A percentile compares a stretch with the other conserved stretches of the same genome.
Conservation (phyloP, 2,113 vertebrate genomes). For the Lophotis ruficrista region DNA sequence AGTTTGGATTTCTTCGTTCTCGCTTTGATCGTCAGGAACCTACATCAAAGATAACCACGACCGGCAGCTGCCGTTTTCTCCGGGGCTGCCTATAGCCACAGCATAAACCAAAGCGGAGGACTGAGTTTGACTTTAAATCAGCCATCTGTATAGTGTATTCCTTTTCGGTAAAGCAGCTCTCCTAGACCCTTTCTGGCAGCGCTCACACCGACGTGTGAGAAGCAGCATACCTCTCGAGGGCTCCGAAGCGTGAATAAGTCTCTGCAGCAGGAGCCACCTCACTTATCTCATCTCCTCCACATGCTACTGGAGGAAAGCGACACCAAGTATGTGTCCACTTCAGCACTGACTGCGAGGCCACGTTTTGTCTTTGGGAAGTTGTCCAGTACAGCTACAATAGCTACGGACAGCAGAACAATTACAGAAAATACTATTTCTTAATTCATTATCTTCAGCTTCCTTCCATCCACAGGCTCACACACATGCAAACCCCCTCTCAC, state of each 20-base stretch:
- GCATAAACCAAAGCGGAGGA: neutral
- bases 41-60: neutral
- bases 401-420: neutral
- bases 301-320: neutral
- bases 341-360: neutral
- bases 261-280: neutral
- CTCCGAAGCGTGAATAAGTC: neutral
- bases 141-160: neutral
- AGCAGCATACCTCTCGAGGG: neutral
- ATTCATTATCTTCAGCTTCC: neutral
- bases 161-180: neutral
- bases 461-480: neutral
- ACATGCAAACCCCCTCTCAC: neutral
- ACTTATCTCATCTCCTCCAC: constrained; percentile 28
- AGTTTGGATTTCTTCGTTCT: neutral
- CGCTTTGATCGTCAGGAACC: neutral
- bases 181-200: neutral
- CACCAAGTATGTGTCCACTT: neutral
- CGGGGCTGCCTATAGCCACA: neutral
- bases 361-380: neutral
- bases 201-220: neutral
- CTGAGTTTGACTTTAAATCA: neutral
- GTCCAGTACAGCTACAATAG: neutral
- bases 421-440: neutral
- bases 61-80: neutral